Percentiles rank a stretch among this genome's conserved stretches.
phyloP scores from a whole-genome alignment of 2,888 invertebrate species.

The Rosalia funebris region DNA sequence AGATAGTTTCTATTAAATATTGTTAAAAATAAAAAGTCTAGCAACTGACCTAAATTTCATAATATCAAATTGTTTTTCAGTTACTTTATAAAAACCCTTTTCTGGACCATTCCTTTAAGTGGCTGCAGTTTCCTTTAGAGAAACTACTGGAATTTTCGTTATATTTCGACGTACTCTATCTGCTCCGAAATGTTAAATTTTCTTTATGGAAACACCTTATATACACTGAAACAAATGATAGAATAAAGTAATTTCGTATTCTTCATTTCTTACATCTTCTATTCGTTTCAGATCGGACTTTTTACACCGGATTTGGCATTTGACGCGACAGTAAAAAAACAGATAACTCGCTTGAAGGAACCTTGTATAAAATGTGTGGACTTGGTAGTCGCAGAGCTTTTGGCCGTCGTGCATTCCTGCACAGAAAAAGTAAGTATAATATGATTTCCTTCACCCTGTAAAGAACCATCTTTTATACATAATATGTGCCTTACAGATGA shows the following conservation, averaged over 20 bases:
- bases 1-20: too few relatives aligned
- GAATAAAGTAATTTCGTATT: background rate
- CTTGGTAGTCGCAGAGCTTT: constrained; percentile 94
- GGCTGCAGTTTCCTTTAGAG: too few relatives aligned
- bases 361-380: constrained; percentile 99
- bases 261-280: constrained; percentile 45
- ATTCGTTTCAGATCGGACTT: constrained; percentile 89
- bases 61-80: too few relatives aligned
- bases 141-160: too few relatives aligned
- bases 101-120: too few relatives aligned
- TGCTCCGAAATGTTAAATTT: too few relatives aligned
- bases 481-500: constrained; percentile 93
- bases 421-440: constrained; percentile 84
- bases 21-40: too few relatives aligned
- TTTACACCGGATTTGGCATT: constrained; percentile 99
- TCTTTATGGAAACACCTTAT: too few relatives aligned
- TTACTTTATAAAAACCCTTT: too few relatives aligned
- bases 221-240: too few relatives aligned
- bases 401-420: constrained; percentile 93
- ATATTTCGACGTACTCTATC: too few relatives aligned
- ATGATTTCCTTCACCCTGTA: background rate
- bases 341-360: constrained; percentile 94
- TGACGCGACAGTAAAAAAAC: constrained; percentile 99
- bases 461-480: constrained; percentile 1
- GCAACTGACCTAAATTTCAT: too few relatives aligned